phyloP scores from a whole-genome alignment of 1,140 invertebrate genomes.

The Mesaphorura yosii region DNA sequence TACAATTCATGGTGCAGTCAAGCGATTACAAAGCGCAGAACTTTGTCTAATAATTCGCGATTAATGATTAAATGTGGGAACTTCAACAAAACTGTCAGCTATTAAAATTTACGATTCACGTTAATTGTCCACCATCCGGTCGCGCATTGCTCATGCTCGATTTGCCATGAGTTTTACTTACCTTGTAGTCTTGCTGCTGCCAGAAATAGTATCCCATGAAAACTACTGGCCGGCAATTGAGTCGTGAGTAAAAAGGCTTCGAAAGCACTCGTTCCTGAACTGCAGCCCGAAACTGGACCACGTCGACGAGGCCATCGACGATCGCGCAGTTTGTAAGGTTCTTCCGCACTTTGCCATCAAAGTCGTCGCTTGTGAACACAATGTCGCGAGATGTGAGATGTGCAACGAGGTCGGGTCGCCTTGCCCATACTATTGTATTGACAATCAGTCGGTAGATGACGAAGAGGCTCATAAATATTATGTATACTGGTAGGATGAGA shows the following conservation, averaged over 20 bases:
- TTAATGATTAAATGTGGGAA: too few species aligned
- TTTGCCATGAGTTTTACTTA: too few species aligned
- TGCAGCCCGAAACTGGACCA: conserved; percentile 7
- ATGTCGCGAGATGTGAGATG: conserved; percentile 25
- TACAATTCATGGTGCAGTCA: too few species aligned
- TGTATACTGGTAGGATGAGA: conserved; percentile 19
- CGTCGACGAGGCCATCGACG: conserved; percentile 8
- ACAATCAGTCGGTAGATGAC: conserved; percentile 21
- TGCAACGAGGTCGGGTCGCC: conserved; percentile 13
- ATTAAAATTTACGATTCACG: too few species aligned
- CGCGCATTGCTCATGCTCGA: too few species aligned
- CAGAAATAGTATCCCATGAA: conserved; percentile 30
- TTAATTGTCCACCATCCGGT: too few species aligned
- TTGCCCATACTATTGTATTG: conserved; percentile 14
- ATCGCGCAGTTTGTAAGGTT: conserved; percentile 21
- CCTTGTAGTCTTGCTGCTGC: conserved; percentile 20
- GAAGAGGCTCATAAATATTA: conserved; percentile 14
- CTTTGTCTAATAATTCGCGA: too few species aligned
- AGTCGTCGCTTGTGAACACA: conserved; percentile 27
- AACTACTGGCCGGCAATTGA: conserved; percentile 18
- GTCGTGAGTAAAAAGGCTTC: conserved; percentile 18
- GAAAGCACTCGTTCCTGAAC: conserved; percentile 18
- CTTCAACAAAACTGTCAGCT: too few species aligned
- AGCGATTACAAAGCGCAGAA: too few species aligned
- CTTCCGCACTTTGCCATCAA: conserved; percentile 23